Evolutionary conservation across 2,113 vertebrate genomes (phyloP), one percentile per base, ranked within the genome.

Genomic region (Nothocercus nigrocapillus): DNA sequence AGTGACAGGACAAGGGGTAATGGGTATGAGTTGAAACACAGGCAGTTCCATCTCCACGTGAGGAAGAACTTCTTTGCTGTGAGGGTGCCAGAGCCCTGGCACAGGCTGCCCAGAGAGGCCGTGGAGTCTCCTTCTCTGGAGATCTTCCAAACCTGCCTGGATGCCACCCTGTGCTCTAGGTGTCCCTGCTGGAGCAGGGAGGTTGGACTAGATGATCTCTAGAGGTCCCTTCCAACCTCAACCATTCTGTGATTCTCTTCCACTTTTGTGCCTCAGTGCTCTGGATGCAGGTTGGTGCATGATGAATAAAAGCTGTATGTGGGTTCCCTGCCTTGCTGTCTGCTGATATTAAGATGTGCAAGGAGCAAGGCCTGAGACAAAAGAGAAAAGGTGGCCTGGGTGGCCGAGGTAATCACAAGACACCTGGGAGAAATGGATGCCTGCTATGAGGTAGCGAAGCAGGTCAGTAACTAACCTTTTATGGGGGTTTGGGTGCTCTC

Each of bases 341-440:
- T 1, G 0, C 36, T 22, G 49, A 19, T 16, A 8, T 20, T 53
- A 13, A 40, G 58, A 2, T 0, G 1, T 20, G 7, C 27, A 47
- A 32, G 24, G 18, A 15, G 7, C 16, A 30, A 75, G 40, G 17
- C 42, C 13, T 11, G 64, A 32, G 42, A 18, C 28, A 32, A 21
- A 18, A 17, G 32, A 19, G 30, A 9, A 30, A 22, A 32, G 25
- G 4, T 82, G 70, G 32, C 28, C 0, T 24, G 17, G 9, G 32
- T 27, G 28, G 4, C 17, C 75, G 11, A 36, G 69, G 49, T 30
- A 45, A 42, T n/a, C 64, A 19, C 53, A 40, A 7, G 40, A 16
- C n/a, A 18, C 8, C 42, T 73, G 12, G 20, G 56, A 36, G 70
- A 68, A 63, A 32, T 0, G 1, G 17, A 21, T 4, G 1, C 18